Evolutionary conservation across 2,888 invertebrate genomes (phyloP).

Genomic region (Drosophila colorata): DNA sequence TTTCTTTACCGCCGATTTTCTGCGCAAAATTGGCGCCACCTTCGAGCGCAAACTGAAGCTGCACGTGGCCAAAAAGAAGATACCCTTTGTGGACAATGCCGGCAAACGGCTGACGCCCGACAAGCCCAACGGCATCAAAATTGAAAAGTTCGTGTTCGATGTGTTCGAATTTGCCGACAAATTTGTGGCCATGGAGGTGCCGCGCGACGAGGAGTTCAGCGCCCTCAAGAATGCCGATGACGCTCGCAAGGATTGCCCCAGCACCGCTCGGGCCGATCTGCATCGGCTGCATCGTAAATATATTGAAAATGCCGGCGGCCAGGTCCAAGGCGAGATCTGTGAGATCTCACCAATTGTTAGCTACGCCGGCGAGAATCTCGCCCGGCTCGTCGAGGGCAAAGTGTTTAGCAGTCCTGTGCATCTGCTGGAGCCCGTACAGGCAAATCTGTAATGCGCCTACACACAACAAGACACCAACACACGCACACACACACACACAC

Average conservation of each 20-base stretch:
- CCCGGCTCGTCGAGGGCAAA: conserved; percentile 88
- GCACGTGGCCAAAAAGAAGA: conserved; percentile 99
- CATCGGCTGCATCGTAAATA: conserved; percentile 92
- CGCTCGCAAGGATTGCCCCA: conserved; percentile 95
- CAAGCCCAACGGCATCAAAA: conserved; percentile 97
- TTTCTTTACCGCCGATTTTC: conserved; percentile 95
- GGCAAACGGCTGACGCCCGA: conserved; percentile 91
- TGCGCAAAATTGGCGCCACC: conserved; percentile 89
- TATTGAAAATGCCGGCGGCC: conserved; percentile 93
- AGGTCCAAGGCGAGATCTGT: conserved; percentile 88
- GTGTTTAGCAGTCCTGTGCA: conserved; percentile 89
- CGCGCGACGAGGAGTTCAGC: conserved; percentile 97
- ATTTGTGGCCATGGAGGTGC: conserved; percentile 96
- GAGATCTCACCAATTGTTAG: conserved; percentile 97
- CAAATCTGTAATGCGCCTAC: conserved; percentile 69
- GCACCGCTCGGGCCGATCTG: conserved; percentile 93
- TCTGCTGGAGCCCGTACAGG: conserved; percentile 85
- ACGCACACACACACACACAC: conserved; percentile 20
- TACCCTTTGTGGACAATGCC: conserved; percentile 91
- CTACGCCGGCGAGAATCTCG: conserved; percentile 95
- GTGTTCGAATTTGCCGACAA: conserved; percentile 97
- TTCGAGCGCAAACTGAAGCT: conserved; percentile 92
- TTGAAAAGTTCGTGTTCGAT: conserved; percentile 99
- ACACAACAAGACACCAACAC: not conserved
- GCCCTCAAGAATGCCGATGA: conserved; percentile 97